Conservation (phyloP, 2,113 vertebrate genomes). For the Cochlearius cochlearius region DNA sequence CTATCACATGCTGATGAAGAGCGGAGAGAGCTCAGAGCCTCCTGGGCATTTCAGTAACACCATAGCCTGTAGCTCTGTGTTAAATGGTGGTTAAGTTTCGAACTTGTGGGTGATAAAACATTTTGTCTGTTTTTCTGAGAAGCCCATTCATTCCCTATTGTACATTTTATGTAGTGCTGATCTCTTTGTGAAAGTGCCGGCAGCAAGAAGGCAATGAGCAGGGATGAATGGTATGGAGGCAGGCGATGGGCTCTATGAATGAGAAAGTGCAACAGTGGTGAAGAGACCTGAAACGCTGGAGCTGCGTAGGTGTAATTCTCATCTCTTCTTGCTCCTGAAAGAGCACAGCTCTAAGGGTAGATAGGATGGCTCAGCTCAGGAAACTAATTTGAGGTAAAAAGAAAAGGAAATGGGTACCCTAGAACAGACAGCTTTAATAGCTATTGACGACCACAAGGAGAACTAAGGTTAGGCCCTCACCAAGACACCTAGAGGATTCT, state of each 20-base stretch:
- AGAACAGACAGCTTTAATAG: neutral
- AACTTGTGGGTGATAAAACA: neutral
- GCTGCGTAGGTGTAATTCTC: neutral
- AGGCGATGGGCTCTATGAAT: neutral
- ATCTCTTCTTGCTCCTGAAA: neutral
- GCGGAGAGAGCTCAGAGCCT: neutral
- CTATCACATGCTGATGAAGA: neutral
- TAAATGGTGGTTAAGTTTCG: neutral
- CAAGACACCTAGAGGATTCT: neutral
- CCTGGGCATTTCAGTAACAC: neutral
- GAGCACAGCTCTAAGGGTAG: neutral
- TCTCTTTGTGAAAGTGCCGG: neutral
- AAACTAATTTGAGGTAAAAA: neutral
- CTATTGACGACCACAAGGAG: neutral
- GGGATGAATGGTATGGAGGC: neutral
- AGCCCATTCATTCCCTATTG: neutral
- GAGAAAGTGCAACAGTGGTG: neutral
- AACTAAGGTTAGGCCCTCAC: neutral
- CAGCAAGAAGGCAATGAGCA: neutral
- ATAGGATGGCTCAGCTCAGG: neutral
- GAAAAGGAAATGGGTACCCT: neutral
- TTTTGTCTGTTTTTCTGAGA: neutral
- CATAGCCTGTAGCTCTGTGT: neutral
- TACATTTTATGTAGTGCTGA: neutral
- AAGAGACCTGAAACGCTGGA: neutral